phyloP scores from a whole-genome alignment of 2,888 invertebrate genomes.

The Anaspis maculata region DNA sequence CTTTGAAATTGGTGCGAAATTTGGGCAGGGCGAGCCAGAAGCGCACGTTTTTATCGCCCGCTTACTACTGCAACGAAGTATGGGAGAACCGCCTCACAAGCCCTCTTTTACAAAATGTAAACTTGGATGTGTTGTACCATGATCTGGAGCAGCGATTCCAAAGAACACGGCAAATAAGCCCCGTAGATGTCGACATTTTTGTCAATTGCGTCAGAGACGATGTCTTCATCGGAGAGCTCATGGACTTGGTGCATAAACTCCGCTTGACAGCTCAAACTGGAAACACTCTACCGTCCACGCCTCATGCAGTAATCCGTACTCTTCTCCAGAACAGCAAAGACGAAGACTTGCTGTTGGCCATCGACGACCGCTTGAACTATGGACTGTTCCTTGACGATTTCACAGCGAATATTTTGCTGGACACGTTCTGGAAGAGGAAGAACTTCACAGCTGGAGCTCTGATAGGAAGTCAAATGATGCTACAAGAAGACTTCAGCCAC shows the following conservation, averaged over 20 bases:
- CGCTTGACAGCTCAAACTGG: conserved; percentile 63
- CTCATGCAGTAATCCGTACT: conserved; percentile 68
- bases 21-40: background rate
- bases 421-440: conserved; percentile 62
- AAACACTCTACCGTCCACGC: conserved; percentile 68
- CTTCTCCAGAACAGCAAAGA: conserved; percentile 48
- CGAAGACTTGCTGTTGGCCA: conserved; percentile 59
- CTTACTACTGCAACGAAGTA: conserved; percentile 61
- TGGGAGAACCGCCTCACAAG: conserved; percentile 60
- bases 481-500: conserved; percentile 79
- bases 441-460: conserved; percentile 66
- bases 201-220: conserved; percentile 58
- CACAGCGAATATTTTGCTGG: conserved; percentile 70
- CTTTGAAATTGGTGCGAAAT: too few relatives aligned
- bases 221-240: conserved; percentile 59
- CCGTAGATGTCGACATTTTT: conserved; percentile 78
- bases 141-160: conserved; percentile 61
- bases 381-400: conserved; percentile 86
- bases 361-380: conserved; percentile 76
- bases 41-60: conserved; percentile 58
- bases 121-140: conserved; percentile 59
- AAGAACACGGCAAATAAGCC: conserved; percentile 54
- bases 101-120: conserved; percentile 52
- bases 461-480: conserved; percentile 71
- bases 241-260: conserved; percentile 63